These are phyloP conservation scores for Drosophila ercepeae DNA, from an alignment of 1,140 invertebrate species.

Conservation along the genomic window DNA sequence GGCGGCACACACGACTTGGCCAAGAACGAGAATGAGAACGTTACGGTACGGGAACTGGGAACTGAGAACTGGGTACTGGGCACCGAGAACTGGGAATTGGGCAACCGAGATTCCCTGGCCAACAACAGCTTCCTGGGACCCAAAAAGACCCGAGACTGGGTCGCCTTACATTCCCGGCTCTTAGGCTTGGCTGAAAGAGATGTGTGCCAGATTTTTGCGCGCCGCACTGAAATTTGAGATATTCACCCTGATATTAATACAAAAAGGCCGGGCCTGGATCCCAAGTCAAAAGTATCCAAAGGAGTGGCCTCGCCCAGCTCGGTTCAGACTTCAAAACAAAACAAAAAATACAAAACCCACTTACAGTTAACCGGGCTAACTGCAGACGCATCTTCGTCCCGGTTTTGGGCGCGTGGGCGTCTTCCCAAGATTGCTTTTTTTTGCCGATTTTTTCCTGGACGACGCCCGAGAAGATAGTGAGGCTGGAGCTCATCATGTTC, in stretches of 20 bases:
- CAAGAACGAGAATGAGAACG: slow-evolving; percentile 15
- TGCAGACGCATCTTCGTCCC: slow-evolving; percentile 50
- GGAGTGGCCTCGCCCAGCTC: slow-evolving; percentile 39
- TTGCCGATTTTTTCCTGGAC: not conserved
- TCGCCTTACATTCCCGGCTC: slow-evolving; percentile 19
- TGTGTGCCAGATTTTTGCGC: slow-evolving; percentile 66
- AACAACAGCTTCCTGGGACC: slow-evolving; percentile 37
- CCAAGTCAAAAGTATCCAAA: slow-evolving; percentile 18
- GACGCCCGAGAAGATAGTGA: slow-evolving; percentile 26
- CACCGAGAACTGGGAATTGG: slow-evolving; percentile 16
- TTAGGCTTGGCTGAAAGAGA: slow-evolving; percentile 53
- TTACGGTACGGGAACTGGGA: slow-evolving; percentile 20
- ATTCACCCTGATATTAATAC: slow-evolving; percentile 77
- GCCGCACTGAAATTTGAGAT: slow-evolving; percentile 79
- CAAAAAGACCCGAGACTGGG: slow-evolving; percentile 33
- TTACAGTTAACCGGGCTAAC: slow-evolving; percentile 51
- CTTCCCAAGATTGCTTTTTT: slow-evolving; percentile 59
- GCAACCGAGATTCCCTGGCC: slow-evolving; percentile 43
- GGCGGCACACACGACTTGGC: slow-evolving; percentile 65
- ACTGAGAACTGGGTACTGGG: no score
- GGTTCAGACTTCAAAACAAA: not conserved
- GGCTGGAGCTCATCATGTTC: slow-evolving; percentile 58
- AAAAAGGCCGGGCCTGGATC: slow-evolving; percentile 54
- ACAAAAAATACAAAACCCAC: slow-evolving; percentile 14
- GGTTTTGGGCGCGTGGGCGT: slow-evolving; percentile 63